A percentile compares a stretch with the other conserved stretches of the same genome.
Evolutionary conservation across 2,797 vertebrate species (phyloP).

Genomic region (Argentina silus): DNA sequence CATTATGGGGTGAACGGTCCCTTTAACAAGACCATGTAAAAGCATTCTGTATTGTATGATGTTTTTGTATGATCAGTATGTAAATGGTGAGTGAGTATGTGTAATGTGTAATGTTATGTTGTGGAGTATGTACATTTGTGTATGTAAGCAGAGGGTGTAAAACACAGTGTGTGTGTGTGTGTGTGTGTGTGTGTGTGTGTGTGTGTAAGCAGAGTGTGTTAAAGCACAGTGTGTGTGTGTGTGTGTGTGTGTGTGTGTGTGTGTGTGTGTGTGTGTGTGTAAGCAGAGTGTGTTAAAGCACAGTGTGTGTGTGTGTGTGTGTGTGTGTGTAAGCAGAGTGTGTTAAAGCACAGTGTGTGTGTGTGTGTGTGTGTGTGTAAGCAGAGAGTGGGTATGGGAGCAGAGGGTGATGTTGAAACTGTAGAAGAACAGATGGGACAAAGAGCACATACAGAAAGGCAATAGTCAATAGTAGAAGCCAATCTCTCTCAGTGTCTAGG

Average conservation of each 20-base stretch:
- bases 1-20: background rate
- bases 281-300: background rate
- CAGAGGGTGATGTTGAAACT: no score
- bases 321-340: background rate
- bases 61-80: conserved; percentile 25
- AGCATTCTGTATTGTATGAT: conserved; percentile 8
- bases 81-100: conserved; percentile 12
- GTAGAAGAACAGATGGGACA: no score
- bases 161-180: no score
- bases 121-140: conserved; percentile 3
- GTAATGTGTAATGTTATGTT: background rate
- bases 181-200: background rate
- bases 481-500: no score
- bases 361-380: no score
- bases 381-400: no score
- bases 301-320: no score
- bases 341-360: no score
- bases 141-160: background rate
- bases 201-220: background rate
- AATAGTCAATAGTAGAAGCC: no score
- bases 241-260: conserved; percentile 15
- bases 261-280: conserved; percentile 13
- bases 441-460: no score
- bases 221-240: conserved; percentile 16
- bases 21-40: background rate